phyloP scores from a whole-genome alignment of 2,113 vertebrate species.

The Cichladusa arquata region DNA sequence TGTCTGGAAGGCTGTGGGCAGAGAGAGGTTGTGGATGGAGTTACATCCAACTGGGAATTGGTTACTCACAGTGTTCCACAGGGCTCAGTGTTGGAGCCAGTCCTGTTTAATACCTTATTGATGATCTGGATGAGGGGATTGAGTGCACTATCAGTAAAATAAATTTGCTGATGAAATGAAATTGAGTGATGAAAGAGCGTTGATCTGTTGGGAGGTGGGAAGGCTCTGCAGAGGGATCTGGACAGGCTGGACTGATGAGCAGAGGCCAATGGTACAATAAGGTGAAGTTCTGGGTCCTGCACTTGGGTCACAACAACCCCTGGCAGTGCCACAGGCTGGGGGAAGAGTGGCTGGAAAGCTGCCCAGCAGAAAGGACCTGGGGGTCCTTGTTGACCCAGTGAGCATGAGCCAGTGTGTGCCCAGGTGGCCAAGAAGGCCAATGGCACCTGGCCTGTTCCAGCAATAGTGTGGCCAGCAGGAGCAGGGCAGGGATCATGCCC shows the following conservation, averaged over 20 bases:
- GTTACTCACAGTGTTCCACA: background rate
- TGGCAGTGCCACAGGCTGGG: background rate
- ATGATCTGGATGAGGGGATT: too few species aligned
- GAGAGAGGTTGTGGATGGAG: too few species aligned
- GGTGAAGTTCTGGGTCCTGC: background rate
- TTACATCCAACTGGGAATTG: background rate
- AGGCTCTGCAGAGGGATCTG: background rate
- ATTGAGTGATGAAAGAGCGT: background rate
- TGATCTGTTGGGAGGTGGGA: background rate
- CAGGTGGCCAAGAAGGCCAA: background rate
- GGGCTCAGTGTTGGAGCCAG: background rate
- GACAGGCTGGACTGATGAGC: rapidly evolving
- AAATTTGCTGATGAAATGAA: background rate
- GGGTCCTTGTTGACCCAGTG: rapidly evolving
- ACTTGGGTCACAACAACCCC: background rate
- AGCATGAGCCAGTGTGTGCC: background rate
- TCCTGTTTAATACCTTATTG: too few species aligned
- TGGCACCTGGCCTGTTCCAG: background rate
- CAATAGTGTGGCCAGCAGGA: background rate
- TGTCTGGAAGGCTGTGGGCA: rapidly evolving
- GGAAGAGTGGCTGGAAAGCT: background rate
- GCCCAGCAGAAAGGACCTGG: background rate
- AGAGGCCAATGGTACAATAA: background rate
- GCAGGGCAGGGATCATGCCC: background rate
- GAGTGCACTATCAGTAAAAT: background rate